Base-by-base conservation (phyloP, 2,888 invertebrate genomes). In the Brachylomia viminalis region DNA sequence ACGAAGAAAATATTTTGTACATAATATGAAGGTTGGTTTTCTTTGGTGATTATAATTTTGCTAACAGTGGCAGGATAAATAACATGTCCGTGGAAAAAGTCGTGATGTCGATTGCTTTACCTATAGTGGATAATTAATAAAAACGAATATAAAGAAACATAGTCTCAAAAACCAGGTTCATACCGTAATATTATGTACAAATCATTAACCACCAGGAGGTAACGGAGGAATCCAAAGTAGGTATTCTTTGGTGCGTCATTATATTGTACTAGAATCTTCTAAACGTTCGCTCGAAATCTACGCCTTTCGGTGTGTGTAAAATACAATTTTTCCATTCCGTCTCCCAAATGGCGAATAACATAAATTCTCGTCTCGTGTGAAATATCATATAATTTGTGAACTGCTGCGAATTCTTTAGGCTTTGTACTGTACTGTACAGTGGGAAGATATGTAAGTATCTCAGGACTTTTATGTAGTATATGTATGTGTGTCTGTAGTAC, bases 321-420 rank as follows among this genome's bases (percentile, higher is more conserved):
- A 58, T 68, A 90, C 87, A 86, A 88, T 89, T 88, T 89, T 88
- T 88, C 87, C 85, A 88, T 79, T 83, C 80, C 86, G 84, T 88
- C 89, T 88, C 86, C 85, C 84, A 87, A 90, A 91, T 83, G 88
- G 88, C 85, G 85, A 85, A 89, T 89, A 85, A 84, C 86, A 90
- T 91, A 90, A 90, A 91, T 91, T 90, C 83, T 77, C 71, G 86
- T 81, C 82, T 72, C 62, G 73, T 73, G 77, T 86, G 87, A 89
- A 89, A 89, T 89, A 88, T 89, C 86, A 82, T 86, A 86, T 87
- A 88, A 89, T 89, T 88, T 88, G 80, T 64, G 86, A 77, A 80
- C 75, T 75, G 86, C 86, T 89, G 86, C 87, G 87, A 90, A 90
- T 90, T 89, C 87, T 88, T 89, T 58, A 77, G 68, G 69, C 65